phyloP scores from a whole-genome alignment of 2,797 vertebrate genomes.

The Hydrocynus forskahlii region DNA sequence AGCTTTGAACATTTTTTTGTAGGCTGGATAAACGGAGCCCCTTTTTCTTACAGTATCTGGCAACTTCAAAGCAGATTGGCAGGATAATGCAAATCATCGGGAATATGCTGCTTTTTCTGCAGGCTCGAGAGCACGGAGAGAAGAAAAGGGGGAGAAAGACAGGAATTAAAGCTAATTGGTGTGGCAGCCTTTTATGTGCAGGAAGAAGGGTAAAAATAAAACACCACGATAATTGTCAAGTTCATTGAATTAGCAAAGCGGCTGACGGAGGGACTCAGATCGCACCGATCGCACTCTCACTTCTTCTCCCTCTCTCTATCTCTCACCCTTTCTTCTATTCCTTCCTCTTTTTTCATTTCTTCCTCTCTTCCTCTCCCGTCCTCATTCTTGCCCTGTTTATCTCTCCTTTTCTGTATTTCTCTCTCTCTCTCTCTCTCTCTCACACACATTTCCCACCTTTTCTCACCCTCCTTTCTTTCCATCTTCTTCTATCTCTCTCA shows the following conservation, averaged over 20 bases:
- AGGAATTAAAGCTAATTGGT: constrained; percentile 93
- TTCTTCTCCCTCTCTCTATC: neutral
- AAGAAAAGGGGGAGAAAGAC: constrained; percentile 65
- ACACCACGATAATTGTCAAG: constrained; percentile 76
- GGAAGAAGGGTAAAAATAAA: constrained; percentile 80
- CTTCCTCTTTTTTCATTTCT: neutral
- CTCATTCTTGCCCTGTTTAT: neutral
- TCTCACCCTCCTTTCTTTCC: neutral
- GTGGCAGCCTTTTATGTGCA: constrained; percentile 90
- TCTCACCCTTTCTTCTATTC: neutral
- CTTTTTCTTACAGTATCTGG: constrained; percentile 96
- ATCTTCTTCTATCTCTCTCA: neutral
- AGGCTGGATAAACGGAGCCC: constrained; percentile 88
- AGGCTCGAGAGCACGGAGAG: constrained; percentile 86
- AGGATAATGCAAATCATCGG: constrained; percentile 98
- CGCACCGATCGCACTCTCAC: constrained; percentile 21
- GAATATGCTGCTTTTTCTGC: constrained; percentile 76
- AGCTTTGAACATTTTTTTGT: constrained; percentile 91
- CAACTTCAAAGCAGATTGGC: constrained; percentile 98
- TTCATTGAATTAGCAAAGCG: constrained; percentile 74
- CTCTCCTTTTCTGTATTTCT: neutral
- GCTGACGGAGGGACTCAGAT: constrained; percentile 67
- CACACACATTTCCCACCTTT: neutral
- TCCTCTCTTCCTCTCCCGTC: neutral
- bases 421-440: neutral